Evolutionary conservation across 2,888 invertebrate genomes (phyloP).

Genomic region (Aporophyla nigra): DNA sequence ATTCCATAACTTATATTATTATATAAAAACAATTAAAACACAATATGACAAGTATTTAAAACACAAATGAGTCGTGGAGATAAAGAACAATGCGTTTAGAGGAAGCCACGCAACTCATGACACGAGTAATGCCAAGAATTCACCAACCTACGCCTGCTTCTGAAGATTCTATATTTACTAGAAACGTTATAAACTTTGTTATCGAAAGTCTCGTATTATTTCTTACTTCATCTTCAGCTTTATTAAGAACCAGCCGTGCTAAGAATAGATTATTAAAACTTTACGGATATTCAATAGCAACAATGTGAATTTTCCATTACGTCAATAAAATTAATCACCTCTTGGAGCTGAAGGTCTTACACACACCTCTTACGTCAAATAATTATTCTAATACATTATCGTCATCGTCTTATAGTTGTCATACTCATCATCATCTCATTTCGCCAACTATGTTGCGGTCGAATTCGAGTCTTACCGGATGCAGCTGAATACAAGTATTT

Average conservation of each 20-base stretch:
- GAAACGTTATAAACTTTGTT: slow-evolving; percentile 20
- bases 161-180: slow-evolving; percentile 38
- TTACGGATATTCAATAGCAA: background rate
- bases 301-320: background rate
- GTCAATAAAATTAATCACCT: background rate
- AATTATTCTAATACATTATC: background rate
- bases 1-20: background rate
- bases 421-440: no score
- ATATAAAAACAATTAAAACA: background rate
- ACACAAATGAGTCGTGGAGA: slow-evolving; percentile 32
- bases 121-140: slow-evolving; percentile 79
- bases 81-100: slow-evolving; percentile 60
- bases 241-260: background rate
- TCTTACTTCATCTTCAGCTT: background rate
- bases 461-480: no score
- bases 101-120: slow-evolving; percentile 77
- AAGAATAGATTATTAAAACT: background rate
- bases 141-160: slow-evolving; percentile 71
- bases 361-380: background rate
- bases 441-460: no score
- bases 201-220: background rate
- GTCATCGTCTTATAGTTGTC: background rate
- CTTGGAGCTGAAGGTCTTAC: background rate
- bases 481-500: no score
- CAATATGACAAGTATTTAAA: background rate